Percentiles rank a stretch among this genome's conserved stretches.
Conservation (phyloP, 2,888 invertebrate genomes). For the Argyresthia albistria region DNA sequence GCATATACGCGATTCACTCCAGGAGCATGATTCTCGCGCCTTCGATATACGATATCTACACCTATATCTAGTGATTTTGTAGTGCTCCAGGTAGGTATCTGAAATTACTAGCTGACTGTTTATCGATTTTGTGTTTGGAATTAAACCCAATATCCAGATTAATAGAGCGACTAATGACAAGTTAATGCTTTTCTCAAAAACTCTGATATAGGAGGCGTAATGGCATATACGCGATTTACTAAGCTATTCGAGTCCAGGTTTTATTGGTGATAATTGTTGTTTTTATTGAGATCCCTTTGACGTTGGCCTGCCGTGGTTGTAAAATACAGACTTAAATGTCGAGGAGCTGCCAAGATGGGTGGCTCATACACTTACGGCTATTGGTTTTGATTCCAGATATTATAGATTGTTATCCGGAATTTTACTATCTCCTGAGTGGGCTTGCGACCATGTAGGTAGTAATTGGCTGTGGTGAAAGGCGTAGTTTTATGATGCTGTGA, state of each 20-base stretch:
- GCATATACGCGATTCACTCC: constrained; percentile 1
- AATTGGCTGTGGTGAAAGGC: neutral
- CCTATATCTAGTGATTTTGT: no score
- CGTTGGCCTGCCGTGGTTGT: constrained; percentile 19
- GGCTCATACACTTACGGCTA: constrained; percentile 51
- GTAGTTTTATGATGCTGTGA: no score
- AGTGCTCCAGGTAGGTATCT: no score
- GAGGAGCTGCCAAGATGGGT: constrained; percentile 29
- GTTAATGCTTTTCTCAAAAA: neutral
- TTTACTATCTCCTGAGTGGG: constrained; percentile 2
- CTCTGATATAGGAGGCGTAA: neutral
- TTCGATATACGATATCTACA: no score
- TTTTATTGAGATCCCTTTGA: constrained; percentile 40
- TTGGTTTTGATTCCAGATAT: constrained; percentile 38
- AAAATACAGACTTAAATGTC: constrained; percentile 35
- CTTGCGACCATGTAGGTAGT: neutral
- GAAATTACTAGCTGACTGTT: no score
- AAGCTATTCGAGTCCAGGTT: constrained; percentile 24
- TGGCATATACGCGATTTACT: constrained; percentile 1
- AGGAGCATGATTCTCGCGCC: no score
- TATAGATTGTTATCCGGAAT: constrained; percentile 10
- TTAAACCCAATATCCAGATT: no score
- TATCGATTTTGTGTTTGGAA: no score
- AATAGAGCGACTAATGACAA: constrained; percentile 1
- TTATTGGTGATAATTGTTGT: constrained; percentile 64